Evolutionary conservation across 2,113 vertebrate genomes (phyloP).

Genomic region (Heterotilapia buettikoferi): DNA sequence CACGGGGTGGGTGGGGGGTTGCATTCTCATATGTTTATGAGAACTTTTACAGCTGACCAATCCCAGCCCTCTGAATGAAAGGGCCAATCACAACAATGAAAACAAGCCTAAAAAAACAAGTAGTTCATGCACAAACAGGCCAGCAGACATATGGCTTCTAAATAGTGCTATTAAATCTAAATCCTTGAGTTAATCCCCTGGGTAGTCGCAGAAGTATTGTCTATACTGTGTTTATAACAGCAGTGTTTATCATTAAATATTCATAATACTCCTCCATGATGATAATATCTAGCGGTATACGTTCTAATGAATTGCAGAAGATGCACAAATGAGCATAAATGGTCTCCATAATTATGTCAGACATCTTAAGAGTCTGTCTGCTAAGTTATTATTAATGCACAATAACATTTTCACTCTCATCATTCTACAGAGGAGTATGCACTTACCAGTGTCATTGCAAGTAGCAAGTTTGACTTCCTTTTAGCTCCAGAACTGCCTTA

Average conservation of each 20-base stretch:
- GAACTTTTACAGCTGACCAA: not conserved
- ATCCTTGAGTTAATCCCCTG: conserved; percentile 43
- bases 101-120: conserved; percentile 20
- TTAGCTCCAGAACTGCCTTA: not conserved
- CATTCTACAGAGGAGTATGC: not conserved
- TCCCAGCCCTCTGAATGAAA: not conserved
- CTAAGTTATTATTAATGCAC: not conserved
- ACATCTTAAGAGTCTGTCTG: not conserved
- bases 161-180: conserved; percentile 50
- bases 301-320: too few relatives aligned
- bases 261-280: not conserved
- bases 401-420: not conserved
- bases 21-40: not conserved
- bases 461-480: not conserved
- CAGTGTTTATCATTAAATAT: conserved; percentile 2
- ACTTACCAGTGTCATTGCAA: not conserved
- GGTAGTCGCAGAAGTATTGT: not conserved
- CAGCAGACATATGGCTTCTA: conserved; percentile 40
- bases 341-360: not conserved
- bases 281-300: not conserved
- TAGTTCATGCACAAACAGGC: conserved; percentile 19
- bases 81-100: conserved; percentile 1
- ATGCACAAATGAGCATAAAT: not conserved
- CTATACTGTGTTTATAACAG: not conserved
- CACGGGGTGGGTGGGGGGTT: not conserved